Conservation (phyloP, 1,140 invertebrate genomes). For the Phocides pigmalion region DNA sequence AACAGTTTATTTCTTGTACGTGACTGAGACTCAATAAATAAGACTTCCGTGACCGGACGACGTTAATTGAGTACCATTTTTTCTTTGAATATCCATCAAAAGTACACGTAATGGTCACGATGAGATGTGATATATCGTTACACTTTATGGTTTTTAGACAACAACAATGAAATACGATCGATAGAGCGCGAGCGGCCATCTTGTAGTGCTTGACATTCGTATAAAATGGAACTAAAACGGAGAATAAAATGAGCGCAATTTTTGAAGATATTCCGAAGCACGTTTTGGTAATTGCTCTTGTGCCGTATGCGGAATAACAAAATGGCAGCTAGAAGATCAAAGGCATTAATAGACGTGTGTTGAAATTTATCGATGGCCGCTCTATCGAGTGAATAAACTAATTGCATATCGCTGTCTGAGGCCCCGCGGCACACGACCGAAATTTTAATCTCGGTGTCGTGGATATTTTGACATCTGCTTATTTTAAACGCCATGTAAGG, state of each 20-base stretch:
- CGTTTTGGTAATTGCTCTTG: constrained; percentile 73
- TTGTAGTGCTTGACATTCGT: constrained; percentile 46
- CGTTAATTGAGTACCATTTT: constrained; percentile 69
- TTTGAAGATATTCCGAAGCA: constrained; percentile 71
- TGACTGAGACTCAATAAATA: constrained; percentile 52
- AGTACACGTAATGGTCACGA: constrained; percentile 71
- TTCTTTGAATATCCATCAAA: constrained; percentile 74
- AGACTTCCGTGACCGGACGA: constrained; percentile 71
- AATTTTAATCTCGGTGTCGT: constrained; percentile 57
- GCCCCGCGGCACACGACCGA: constrained; percentile 41
- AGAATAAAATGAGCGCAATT: constrained; percentile 57
- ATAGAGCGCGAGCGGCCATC: constrained; percentile 50
- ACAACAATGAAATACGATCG: constrained; percentile 56
- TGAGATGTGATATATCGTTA: constrained; percentile 68
- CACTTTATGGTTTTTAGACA: constrained; percentile 61
- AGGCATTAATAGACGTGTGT: constrained; percentile 76
- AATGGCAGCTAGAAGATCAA: constrained; percentile 74
- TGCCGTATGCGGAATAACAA: constrained; percentile 70
- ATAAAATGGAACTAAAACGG: constrained; percentile 64
- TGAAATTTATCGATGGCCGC: constrained; percentile 74
- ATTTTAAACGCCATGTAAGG: constrained; percentile 41
- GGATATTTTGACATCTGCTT: constrained; percentile 47
- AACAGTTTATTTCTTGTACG: constrained; percentile 38
- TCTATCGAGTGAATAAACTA: constrained; percentile 69
- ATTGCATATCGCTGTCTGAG: constrained; percentile 53